Evolutionary conservation across 2,888 invertebrate genomes (phyloP).

Genomic region (Acanthosepion lycidas): DNA sequence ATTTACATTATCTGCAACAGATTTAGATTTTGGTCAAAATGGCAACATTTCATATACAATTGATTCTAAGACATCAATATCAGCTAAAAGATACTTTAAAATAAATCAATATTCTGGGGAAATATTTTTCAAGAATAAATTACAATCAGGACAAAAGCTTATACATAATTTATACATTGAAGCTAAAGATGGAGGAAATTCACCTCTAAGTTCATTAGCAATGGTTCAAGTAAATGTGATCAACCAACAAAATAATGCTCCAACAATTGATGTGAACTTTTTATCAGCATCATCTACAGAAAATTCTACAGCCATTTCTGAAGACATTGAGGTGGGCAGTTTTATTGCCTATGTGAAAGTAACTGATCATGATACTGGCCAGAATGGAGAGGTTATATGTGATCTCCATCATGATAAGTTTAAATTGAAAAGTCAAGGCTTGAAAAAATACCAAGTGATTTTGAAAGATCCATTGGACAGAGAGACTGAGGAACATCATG

Average conservation of each 20-base stretch:
- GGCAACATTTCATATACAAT: background rate
- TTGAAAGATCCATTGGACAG: background rate
- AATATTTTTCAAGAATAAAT: background rate
- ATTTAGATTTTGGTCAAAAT: background rate
- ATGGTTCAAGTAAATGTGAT: background rate
- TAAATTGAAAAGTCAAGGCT: background rate
- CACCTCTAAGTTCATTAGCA: background rate
- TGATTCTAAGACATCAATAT: background rate
- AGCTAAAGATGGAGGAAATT: background rate
- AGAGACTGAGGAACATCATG: background rate
- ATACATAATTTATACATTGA: background rate
- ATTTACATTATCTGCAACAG: background rate
- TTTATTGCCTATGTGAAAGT: background rate
- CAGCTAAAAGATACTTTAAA: background rate
- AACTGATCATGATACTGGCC: background rate
- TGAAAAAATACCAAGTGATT: background rate
- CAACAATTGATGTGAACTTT: background rate
- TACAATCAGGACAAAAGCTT: background rate
- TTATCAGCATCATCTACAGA: background rate
- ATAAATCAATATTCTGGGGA: background rate
- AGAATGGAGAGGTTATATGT: background rate
- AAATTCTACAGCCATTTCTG: background rate
- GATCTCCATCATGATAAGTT: background rate
- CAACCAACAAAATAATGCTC: background rate
- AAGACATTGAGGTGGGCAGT: background rate